Evolutionary conservation across 2,888 invertebrate genomes (phyloP).

Genomic region (Bombylius discolor): DNA sequence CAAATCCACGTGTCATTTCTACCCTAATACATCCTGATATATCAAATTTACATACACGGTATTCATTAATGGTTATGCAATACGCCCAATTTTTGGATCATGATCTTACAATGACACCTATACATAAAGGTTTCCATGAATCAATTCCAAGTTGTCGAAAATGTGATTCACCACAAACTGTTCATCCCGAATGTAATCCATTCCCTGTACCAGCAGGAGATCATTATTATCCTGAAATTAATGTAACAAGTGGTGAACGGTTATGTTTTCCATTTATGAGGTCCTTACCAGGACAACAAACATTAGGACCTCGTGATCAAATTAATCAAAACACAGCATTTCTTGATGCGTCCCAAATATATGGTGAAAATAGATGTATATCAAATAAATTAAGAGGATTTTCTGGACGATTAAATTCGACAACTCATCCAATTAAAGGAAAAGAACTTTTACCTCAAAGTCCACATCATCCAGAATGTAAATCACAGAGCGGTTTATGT

Average conservation of each 20-base stretch:
- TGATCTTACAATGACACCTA: slow-evolving; percentile 88
- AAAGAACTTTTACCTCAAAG: slow-evolving; percentile 71
- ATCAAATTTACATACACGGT: slow-evolving; percentile 74
- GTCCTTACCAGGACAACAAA: slow-evolving; percentile 81
- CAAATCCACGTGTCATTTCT: slow-evolving; percentile 76
- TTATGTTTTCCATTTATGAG: slow-evolving; percentile 91
- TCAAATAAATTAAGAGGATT: slow-evolving; percentile 62
- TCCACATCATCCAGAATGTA: slow-evolving; percentile 73
- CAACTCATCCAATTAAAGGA: slow-evolving; percentile 55
- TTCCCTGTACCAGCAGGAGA: slow-evolving; percentile 81
- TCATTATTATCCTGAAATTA: slow-evolving; percentile 77
- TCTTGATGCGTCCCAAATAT: slow-evolving; percentile 75
- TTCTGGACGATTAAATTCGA: slow-evolving; percentile 71
- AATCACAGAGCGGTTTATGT: slow-evolving; percentile 70
- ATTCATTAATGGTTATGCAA: slow-evolving; percentile 89
- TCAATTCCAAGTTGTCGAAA: slow-evolving; percentile 81
- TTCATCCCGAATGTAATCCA: slow-evolving; percentile 89
- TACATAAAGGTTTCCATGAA: slow-evolving; percentile 80
- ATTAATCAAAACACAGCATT: slow-evolving; percentile 89
- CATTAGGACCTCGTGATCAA: slow-evolving; percentile 79
- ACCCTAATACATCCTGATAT: slow-evolving; percentile 85
- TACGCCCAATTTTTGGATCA: slow-evolving; percentile 90
- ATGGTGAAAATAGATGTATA: slow-evolving; percentile 80
- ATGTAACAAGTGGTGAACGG: slow-evolving; percentile 67
- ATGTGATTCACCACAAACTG: slow-evolving; percentile 74